phyloP scores from a whole-genome alignment of 2,113 vertebrate species.

The Erpornis zantholeuca region DNA sequence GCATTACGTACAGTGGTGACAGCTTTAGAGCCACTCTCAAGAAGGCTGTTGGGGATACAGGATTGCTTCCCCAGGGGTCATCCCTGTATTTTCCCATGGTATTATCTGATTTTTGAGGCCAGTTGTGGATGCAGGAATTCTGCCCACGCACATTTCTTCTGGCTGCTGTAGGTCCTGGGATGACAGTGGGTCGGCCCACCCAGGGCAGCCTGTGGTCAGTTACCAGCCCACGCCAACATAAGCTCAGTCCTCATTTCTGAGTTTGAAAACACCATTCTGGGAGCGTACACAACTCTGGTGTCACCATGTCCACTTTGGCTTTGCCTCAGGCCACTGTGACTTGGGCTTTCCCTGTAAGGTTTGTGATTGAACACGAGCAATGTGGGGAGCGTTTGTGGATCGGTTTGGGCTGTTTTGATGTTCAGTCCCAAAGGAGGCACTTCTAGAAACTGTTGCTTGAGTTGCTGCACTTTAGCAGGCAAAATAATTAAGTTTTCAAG shows the following conservation, averaged over 20 bases:
- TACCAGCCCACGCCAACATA: neutral
- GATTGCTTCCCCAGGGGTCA: neutral
- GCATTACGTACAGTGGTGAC: accelerated
- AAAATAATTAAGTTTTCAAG: neutral
- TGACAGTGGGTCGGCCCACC: neutral
- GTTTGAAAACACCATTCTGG: neutral
- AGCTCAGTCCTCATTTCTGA: neutral
- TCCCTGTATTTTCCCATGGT: slow-evolving; percentile 47
- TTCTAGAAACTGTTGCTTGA: neutral
- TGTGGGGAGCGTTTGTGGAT: neutral
- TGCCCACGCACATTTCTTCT: slow-evolving; percentile 33
- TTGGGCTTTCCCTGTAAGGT: neutral
- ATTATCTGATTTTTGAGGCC: slow-evolving; percentile 38
- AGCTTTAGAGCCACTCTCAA: neutral
- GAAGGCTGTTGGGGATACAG: neutral
- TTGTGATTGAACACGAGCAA: neutral
- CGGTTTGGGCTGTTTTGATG: neutral
- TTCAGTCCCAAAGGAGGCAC: neutral
- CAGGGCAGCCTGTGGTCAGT: neutral
- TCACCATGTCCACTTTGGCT: neutral
- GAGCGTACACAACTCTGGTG: neutral
- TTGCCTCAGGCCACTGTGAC: neutral
- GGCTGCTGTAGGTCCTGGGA: neutral
- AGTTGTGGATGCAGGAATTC: slow-evolving; percentile 5
- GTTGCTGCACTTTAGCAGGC: neutral